Percentiles rank a stretch among this genome's conserved stretches.
Evolutionary conservation across 1,140 invertebrate species (phyloP).

Genomic region (Teleopsis dalmanni): DNA sequence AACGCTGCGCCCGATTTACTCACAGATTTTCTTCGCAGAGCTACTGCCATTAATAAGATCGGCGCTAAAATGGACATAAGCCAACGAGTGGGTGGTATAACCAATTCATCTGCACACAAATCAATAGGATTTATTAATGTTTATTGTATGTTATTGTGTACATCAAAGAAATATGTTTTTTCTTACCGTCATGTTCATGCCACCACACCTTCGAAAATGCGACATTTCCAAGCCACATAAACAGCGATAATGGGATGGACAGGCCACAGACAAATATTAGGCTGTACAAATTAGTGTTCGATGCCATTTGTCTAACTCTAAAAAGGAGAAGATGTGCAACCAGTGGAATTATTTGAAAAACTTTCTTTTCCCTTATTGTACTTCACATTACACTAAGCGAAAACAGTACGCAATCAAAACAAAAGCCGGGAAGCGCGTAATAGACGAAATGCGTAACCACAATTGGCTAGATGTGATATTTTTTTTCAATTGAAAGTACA

Average conservation of each 20-base stretch:
- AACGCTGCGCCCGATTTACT: constrained; percentile 62
- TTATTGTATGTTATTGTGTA: not conserved
- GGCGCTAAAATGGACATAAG: constrained; percentile 61
- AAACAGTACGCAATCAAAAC: not conserved
- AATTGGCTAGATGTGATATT: too few relatives aligned
- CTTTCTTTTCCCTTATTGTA: too few relatives aligned
- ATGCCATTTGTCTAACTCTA: too few relatives aligned
- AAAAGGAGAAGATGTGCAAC: too few relatives aligned
- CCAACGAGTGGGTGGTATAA: constrained; percentile 68
- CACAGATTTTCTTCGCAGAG: constrained; percentile 59
- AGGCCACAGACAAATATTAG: constrained; percentile 56
- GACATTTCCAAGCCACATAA: constrained; percentile 64
- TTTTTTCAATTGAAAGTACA: too few relatives aligned
- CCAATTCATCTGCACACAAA: constrained; percentile 50
- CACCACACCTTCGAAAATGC: constrained; percentile 54
- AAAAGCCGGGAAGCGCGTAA: too few relatives aligned
- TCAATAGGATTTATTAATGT: not conserved
- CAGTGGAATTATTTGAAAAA: too few relatives aligned
- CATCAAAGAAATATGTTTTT: not conserved
- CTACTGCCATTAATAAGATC: constrained; percentile 58
- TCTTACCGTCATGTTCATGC: constrained; percentile 51
- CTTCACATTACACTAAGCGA: not conserved
- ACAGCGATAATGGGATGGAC: constrained; percentile 62
- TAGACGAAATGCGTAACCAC: too few relatives aligned
- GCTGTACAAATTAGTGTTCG: too few relatives aligned